Percentiles rank a stretch among this genome's conserved stretches.
These are phyloP conservation scores for Picathartes gymnocephalus DNA, from an alignment of 2,113 vertebrate genomes.

Conservation along the genomic window DNA sequence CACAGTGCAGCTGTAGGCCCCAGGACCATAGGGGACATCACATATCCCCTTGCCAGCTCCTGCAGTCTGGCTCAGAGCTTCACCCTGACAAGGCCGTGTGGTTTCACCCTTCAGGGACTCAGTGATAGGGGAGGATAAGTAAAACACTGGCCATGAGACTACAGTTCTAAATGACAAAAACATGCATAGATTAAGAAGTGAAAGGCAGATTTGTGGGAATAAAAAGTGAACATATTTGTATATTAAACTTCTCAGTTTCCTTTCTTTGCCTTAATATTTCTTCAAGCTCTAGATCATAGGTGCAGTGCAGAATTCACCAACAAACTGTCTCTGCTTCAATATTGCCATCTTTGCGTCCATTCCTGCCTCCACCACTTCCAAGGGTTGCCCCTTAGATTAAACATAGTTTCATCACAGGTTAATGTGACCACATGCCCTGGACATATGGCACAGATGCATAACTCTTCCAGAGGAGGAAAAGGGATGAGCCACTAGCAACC, in stretches of 20 bases:
- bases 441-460: background rate
- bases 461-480: background rate
- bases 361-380: background rate
- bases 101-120: background rate
- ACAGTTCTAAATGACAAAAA: background rate
- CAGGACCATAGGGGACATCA: background rate
- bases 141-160: background rate
- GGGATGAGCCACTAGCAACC: background rate
- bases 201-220: background rate
- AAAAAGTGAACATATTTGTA: background rate
- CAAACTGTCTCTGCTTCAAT: background rate
- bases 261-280: background rate
- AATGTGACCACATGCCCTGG: background rate
- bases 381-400: background rate
- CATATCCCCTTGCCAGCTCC: background rate
- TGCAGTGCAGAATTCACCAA: background rate
- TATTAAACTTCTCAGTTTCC: background rate
- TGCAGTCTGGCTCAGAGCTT: background rate
- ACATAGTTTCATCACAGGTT: background rate
- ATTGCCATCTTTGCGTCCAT: background rate
- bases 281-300: background rate
- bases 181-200: background rate
- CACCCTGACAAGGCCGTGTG: background rate
- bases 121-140: background rate
- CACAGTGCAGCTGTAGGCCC: background rate